Evolutionary conservation across 2,113 vertebrate genomes (phyloP).

Genomic region (Grammomys surdaster): DNA sequence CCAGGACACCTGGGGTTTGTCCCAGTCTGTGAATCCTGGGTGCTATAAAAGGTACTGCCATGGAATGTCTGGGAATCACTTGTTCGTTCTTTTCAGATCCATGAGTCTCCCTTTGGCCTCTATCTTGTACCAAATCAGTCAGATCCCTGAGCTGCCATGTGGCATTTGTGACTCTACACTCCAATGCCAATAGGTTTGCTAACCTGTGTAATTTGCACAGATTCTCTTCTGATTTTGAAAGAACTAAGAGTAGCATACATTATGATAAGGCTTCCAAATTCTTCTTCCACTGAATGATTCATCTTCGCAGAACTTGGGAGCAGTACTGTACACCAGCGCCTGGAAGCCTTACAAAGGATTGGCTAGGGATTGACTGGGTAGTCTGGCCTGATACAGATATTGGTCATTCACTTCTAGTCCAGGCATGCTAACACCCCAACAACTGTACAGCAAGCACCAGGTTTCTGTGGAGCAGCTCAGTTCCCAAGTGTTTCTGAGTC

Average conservation of each 20-base stretch:
- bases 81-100: too few species aligned
- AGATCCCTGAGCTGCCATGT: not conserved
- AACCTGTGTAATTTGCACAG: not conserved
- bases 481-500: not conserved
- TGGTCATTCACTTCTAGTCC: not conserved
- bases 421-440: not conserved
- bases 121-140: too few species aligned
- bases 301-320: not conserved
- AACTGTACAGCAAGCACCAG: not conserved
- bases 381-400: not conserved
- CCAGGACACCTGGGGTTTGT: too few species aligned
- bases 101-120: too few species aligned
- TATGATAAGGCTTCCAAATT: not conserved
- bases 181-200: not conserved
- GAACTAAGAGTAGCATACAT: not conserved
- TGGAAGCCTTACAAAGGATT: not conserved
- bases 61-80: too few species aligned
- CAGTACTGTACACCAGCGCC: not conserved
- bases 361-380: not conserved
- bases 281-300: not conserved
- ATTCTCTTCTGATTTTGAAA: slow-evolving; percentile 20
- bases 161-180: not conserved
- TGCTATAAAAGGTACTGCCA: too few species aligned
- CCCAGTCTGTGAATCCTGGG: too few species aligned
- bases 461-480: not conserved